phyloP scores from a whole-genome alignment of 2,797 vertebrate genomes.

The Pangasius macronema region DNA sequence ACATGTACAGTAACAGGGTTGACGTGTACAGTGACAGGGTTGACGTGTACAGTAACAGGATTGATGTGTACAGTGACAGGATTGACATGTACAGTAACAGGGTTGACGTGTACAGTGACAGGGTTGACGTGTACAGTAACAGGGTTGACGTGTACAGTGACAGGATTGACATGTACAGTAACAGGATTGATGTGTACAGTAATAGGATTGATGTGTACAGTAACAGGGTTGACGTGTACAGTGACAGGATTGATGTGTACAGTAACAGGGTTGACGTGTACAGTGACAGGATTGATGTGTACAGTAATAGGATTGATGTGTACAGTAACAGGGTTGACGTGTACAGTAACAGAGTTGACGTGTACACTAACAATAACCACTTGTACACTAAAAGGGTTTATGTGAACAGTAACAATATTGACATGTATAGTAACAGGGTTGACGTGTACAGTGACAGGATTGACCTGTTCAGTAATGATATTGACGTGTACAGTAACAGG shows the following conservation, averaged over 20 bases:
- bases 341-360: not conserved
- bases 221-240: not conserved
- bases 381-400: not conserved
- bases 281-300: not conserved
- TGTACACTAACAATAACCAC: not conserved
- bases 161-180: too few relatives aligned
- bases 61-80: not conserved
- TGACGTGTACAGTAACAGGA: not conserved
- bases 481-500: not conserved
- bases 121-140: too few relatives aligned
- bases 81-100: too few relatives aligned
- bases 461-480: not conserved
- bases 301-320: not conserved
- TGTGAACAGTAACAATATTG: not conserved
- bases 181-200: not conserved
- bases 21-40: not conserved
- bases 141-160: too few relatives aligned
- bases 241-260: not conserved
- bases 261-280: not conserved
- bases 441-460: not conserved
- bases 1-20: not conserved
- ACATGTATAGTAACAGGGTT: not conserved
- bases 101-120: too few relatives aligned
- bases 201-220: not conserved
- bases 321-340: not conserved